Percentiles rank a stretch among this genome's conserved stretches.
Evolutionary conservation across 2,113 vertebrate genomes (phyloP).

Genomic region (Camelus bactrianus): DNA sequence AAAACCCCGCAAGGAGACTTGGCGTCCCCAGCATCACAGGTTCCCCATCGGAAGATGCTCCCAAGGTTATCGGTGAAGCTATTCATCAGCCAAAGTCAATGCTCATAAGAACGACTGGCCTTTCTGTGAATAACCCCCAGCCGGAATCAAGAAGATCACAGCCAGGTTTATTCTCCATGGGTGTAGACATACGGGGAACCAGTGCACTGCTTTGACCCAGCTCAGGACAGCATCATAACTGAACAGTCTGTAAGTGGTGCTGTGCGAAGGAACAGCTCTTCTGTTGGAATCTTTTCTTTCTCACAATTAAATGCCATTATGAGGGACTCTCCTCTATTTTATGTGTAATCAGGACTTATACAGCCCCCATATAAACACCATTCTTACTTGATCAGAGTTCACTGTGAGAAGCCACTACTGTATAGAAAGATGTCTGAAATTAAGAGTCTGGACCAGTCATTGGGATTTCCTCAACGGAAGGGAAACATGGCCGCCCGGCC

Average conservation of each 20-base stretch:
- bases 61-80: conserved; percentile 73
- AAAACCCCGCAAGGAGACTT: conserved; percentile 60
- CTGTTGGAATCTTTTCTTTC: conserved; percentile 88
- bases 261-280: conserved; percentile 87
- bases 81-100: conserved; percentile 83
- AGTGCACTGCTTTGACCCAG: conserved; percentile 85
- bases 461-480: conserved; percentile 83
- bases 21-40: conserved; percentile 24
- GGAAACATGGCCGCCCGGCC: conserved; percentile 84
- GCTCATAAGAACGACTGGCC: conserved; percentile 76
- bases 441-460: conserved; percentile 84
- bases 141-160: conserved; percentile 82
- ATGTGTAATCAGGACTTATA: conserved; percentile 88
- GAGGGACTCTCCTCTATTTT: conserved; percentile 89
- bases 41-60: conserved; percentile 51
- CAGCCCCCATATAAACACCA: conserved; percentile 89
- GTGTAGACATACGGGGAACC: conserved; percentile 87
- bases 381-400: conserved; percentile 90
- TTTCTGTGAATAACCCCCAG: conserved; percentile 83
- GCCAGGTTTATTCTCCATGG: conserved; percentile 86
- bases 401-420: conserved; percentile 86
- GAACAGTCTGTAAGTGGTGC: conserved; percentile 88
- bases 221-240: conserved; percentile 89
- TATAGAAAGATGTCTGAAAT: conserved; percentile 88
- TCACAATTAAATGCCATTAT: conserved; percentile 90